Conservation (phyloP, 2,797 vertebrate genomes). For the Gephyroberyx darwinii region DNA sequence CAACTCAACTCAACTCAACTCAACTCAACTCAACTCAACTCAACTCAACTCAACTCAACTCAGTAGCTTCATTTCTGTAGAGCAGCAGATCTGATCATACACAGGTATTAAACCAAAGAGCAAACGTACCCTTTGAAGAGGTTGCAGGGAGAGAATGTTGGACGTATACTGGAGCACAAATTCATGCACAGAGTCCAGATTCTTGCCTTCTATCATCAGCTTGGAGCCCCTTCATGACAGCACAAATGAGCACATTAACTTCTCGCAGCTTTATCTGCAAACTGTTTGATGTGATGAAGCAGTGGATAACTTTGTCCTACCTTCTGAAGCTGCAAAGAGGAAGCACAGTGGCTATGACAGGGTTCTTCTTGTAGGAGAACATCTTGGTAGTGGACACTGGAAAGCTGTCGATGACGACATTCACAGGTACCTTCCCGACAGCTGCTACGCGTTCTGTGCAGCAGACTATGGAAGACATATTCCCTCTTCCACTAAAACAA, state of each 20-base stretch:
- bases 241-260: slow-evolving; percentile 6
- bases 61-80: neutral
- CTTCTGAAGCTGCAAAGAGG: slow-evolving; percentile 87
- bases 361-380: slow-evolving; percentile 86
- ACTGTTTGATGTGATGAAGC: neutral
- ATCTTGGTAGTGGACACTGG: slow-evolving; percentile 69
- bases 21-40: neutral
- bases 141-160: slow-evolving; percentile 23
- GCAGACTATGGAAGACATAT: slow-evolving; percentile 75
- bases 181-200: slow-evolving; percentile 87
- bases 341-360: slow-evolving; percentile 75
- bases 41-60: neutral
- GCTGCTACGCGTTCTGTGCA: slow-evolving; percentile 51
- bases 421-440: slow-evolving; percentile 66
- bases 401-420: slow-evolving; percentile 83
- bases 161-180: slow-evolving; percentile 79
- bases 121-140: slow-evolving; percentile 65
- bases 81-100: neutral
- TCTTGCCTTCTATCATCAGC: slow-evolving; percentile 84
- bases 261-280: neutral
- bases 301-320: slow-evolving; percentile 67
- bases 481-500: slow-evolving; percentile 61
- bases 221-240: slow-evolving; percentile 79
- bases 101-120: neutral
- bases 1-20: neutral